Conservation (phyloP, 2,797 vertebrate species). For the Semaprochilodus insignis region DNA sequence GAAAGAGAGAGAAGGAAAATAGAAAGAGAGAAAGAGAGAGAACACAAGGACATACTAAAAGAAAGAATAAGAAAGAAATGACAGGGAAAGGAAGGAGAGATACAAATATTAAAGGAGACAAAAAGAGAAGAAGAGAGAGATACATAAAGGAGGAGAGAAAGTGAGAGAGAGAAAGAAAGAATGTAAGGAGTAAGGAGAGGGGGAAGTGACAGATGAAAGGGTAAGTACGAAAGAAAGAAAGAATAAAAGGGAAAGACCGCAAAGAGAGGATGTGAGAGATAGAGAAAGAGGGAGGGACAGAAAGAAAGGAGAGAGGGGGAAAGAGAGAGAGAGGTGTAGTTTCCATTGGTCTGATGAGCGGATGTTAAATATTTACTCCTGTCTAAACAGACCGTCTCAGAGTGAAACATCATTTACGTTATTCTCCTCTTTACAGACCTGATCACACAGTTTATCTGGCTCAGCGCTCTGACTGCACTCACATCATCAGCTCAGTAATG, state of each 20-base stretch:
- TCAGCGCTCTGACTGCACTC: neutral
- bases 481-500: neutral
- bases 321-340: neutral
- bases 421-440: neutral
- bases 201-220: no score
- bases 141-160: neutral
- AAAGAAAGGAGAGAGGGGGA: neutral
- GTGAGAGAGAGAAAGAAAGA: neutral
- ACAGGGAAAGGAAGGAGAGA: no score
- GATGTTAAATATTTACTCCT: conserved; percentile 45
- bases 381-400: conserved; percentile 17
- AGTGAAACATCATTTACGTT: conserved; percentile 18
- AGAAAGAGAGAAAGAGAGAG: no score
- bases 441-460: conserved; percentile 2
- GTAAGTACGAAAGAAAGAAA: neutral
- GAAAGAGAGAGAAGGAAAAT: no score
- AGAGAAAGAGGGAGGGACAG: neutral
- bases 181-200: no score
- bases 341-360: conserved; percentile 18
- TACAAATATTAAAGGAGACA: no score
- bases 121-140: no score
- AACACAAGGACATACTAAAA: no score
- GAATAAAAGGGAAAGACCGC: neutral
- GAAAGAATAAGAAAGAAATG: no score
- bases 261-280: neutral